Percentiles rank a stretch among this genome's conserved stretches.
phyloP scores from a whole-genome alignment of 2,888 invertebrate genomes.

The Barypeithes pellucidus region DNA sequence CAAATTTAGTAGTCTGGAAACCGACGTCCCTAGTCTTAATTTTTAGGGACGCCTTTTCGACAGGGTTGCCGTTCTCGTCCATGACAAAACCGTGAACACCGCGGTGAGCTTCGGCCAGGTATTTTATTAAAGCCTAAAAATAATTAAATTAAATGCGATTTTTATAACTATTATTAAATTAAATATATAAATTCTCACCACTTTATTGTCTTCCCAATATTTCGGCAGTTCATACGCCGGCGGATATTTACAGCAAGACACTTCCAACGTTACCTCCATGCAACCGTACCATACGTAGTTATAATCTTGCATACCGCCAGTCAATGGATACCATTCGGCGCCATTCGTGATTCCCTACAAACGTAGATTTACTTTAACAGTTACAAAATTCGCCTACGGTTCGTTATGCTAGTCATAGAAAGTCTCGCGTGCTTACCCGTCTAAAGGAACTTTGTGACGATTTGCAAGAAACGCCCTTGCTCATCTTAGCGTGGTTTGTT shows the following conservation, averaged over 20 bases:
- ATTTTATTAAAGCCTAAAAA: slow-evolving; percentile 84
- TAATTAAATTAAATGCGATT: background rate
- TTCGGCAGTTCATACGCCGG: slow-evolving; percentile 83
- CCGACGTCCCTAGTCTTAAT: slow-evolving; percentile 88
- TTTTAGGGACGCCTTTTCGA: slow-evolving; percentile 85
- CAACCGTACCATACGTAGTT: slow-evolving; percentile 95
- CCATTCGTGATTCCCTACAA: slow-evolving; percentile 93
- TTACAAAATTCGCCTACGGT: background rate
- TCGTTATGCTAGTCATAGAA: background rate
- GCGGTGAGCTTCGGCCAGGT: slow-evolving; percentile 88
- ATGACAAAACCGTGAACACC: slow-evolving; percentile 92
- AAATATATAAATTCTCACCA: no score
- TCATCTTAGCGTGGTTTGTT: slow-evolving; percentile 91
- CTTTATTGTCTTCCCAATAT: slow-evolving; percentile 92
- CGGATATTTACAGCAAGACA: slow-evolving; percentile 96
- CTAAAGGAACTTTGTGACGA: slow-evolving; percentile 83
- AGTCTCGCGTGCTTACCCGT: slow-evolving; percentile 65
- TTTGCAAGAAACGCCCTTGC: slow-evolving; percentile 87
- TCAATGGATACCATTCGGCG: slow-evolving; percentile 93
- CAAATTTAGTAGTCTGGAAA: slow-evolving; percentile 89
- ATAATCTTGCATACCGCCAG: slow-evolving; percentile 95
- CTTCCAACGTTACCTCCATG: slow-evolving; percentile 95
- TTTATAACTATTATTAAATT: no score
- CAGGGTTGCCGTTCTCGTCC: slow-evolving; percentile 84
- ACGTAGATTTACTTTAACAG: slow-evolving; percentile 4